Evolutionary conservation across 2,888 invertebrate genomes (phyloP), one percentile per base, ranked within the genome.

Genomic region (Thera britannica): DNA sequence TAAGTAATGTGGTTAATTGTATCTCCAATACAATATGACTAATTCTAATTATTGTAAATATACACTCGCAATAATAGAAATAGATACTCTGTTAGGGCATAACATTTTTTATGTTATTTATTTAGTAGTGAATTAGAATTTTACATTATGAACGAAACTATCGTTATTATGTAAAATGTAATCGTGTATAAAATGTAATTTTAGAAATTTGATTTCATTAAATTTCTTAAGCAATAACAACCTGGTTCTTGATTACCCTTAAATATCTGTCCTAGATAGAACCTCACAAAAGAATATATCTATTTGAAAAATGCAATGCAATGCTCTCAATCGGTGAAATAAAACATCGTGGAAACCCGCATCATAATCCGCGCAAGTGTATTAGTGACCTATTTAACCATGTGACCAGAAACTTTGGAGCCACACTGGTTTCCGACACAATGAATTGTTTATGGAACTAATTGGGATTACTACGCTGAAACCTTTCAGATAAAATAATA

Each of bases 111-210:
- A 84, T 86, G 84, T 90, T 89, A 90, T 90, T 88, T 89, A 90
- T 89, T 88, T 88, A 85, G 84, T 90, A 89, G 86, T 85, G 82
- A 85, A 83, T 78, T 83, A 89, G 87, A 85, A 83, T 77, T 79
- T 78, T 82, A 82, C 76, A 74, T 81, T 87, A 86, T 81, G 83
- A 82, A 79, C 78, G 85, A 87, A 86, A 80, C 82, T 86, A 85
- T 83, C 82, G 83, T 83, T 84, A 58, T 82, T 84, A 82, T 92
- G 92, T 93, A 92, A 88, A 87, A 87, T 87, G 87, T 85, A 46
- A 86, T 89, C 83, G 85, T 93, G 93, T 93, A 93, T 90, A 93
- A 92, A 88, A 86, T 92, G 89, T 93, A 92, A 92, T 89, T 46
- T 46, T 93, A 92, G 92, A 90, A 90, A 86, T 87, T 88, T 88